A percentile compares a stretch with the other conserved stretches of the same genome.
Evolutionary conservation across 2,888 invertebrate genomes (phyloP).

Genomic region (Ophonus ardosiacus): DNA sequence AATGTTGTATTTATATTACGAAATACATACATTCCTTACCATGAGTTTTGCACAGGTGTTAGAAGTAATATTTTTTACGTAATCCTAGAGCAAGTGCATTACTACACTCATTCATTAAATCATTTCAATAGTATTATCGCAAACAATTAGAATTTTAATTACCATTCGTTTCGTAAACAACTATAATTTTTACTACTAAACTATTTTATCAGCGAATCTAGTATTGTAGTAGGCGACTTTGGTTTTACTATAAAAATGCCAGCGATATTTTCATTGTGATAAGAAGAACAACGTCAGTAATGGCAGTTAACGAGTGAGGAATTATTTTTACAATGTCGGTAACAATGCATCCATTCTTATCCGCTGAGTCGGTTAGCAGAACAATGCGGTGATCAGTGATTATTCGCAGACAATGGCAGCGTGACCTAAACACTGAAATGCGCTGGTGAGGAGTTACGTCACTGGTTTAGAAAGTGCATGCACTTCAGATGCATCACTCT

Average conservation of each 20-base stretch:
- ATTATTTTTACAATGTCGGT: conserved; percentile 31
- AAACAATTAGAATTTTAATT: conserved; percentile 11
- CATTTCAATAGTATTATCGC: neutral
- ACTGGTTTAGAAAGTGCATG: conserved; percentile 43
- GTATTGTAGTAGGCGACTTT: conserved; percentile 16
- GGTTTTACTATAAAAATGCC: conserved; percentile 30
- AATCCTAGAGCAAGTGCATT: neutral
- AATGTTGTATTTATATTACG: too few species aligned
- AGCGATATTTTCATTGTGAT: conserved; percentile 17
- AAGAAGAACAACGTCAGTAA: conserved; percentile 31
- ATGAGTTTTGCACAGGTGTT: neutral
- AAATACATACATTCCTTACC: neutral
- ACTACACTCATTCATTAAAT: neutral
- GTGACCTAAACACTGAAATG: conserved; percentile 53
- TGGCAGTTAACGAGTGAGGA: conserved; percentile 26
- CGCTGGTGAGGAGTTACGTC: conserved; percentile 40
- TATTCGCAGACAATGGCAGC: conserved; percentile 42
- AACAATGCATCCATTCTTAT: conserved; percentile 56
- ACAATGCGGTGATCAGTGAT: conserved; percentile 51
- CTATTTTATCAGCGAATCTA: conserved; percentile 9
- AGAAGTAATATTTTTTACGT: neutral
- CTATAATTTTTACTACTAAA: conserved; percentile 13
- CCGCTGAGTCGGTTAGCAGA: conserved; percentile 44
- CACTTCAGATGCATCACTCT: conserved; percentile 3
- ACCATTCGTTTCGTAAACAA: conserved; percentile 11